Conservation (phyloP, 2,113 vertebrate species). For the Antigone vipio region DNA sequence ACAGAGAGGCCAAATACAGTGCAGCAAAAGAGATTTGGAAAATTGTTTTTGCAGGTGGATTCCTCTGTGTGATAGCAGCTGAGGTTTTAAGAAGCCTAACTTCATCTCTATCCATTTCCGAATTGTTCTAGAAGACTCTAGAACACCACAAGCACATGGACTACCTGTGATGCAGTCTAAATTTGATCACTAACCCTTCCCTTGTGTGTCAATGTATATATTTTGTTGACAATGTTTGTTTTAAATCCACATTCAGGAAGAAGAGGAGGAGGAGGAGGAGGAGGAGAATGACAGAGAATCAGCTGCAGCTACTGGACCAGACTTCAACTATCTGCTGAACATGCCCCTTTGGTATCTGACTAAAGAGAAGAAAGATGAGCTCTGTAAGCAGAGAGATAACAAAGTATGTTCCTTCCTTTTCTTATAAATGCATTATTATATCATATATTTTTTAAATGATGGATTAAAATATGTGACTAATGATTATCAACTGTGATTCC, state of each 20-base stretch:
- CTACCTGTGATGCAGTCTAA: neutral
- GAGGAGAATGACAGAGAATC: conserved; percentile 66
- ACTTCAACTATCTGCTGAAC: conserved; percentile 94
- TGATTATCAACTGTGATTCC: neutral
- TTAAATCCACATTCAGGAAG: conserved; percentile 45
- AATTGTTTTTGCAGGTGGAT: neutral
- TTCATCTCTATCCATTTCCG: neutral
- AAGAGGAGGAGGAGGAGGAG: conserved; percentile 65
- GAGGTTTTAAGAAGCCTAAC: neutral
- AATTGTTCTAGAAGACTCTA: neutral
- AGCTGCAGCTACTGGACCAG: conserved; percentile 76
- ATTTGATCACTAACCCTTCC: neutral
- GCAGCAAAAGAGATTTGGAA: neutral
- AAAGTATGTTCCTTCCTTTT: conserved; percentile 77
- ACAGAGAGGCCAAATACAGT: neutral
- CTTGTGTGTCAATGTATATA: neutral
- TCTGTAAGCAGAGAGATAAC: conserved; percentile 87
- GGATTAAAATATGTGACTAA: neutral
- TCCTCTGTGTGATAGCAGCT: neutral
- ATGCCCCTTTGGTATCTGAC: conserved; percentile 98
- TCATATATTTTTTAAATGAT: neutral
- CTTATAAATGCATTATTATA: neutral
- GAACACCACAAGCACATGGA: neutral
- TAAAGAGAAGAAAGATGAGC: conserved; percentile 97
- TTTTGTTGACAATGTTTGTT: neutral